Conservation (phyloP, 37 sponge, comb jelly and placozoan genomes). For the Oscarella lobularis region DNA sequence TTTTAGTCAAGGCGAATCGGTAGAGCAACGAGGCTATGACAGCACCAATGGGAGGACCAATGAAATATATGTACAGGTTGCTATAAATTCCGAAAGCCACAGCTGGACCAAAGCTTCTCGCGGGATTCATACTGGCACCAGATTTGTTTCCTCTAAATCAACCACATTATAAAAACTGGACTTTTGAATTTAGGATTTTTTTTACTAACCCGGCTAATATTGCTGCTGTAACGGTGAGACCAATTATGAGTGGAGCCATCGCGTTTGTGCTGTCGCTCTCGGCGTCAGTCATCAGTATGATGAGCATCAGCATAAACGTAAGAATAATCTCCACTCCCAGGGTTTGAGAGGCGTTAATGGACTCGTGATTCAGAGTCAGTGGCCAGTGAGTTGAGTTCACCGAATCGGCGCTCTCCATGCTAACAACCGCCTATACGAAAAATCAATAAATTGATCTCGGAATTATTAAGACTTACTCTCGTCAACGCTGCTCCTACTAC, state of each 20-base stretch:
- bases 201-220: slow-evolving; percentile 4
- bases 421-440: too few relatives aligned
- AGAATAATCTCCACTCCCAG: slow-evolving; percentile 34
- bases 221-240: slow-evolving; percentile 16
- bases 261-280: not conserved
- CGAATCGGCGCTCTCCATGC: too few relatives aligned
- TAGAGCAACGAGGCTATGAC: not conserved
- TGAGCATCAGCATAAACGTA: slow-evolving; percentile 25
- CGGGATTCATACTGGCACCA: slow-evolving; percentile 48
- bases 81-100: not conserved
- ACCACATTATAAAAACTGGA: too few relatives aligned
- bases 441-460: too few relatives aligned
- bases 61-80: not conserved
- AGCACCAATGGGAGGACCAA: not conserved
- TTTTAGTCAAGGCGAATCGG: not conserved
- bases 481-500: slow-evolving; percentile 36
- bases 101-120: slow-evolving; percentile 49
- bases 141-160: slow-evolving; percentile 29
- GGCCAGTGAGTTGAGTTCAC: too few relatives aligned
- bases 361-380: too few relatives aligned
- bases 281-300: not conserved
- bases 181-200: too few relatives aligned
- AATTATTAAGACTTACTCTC: slow-evolving; percentile 30
- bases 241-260: slow-evolving; percentile 10
- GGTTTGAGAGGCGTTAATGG: slow-evolving; percentile 4